phyloP scores from a whole-genome alignment of 2,113 vertebrate species.

The Ceyx melanurus region DNA sequence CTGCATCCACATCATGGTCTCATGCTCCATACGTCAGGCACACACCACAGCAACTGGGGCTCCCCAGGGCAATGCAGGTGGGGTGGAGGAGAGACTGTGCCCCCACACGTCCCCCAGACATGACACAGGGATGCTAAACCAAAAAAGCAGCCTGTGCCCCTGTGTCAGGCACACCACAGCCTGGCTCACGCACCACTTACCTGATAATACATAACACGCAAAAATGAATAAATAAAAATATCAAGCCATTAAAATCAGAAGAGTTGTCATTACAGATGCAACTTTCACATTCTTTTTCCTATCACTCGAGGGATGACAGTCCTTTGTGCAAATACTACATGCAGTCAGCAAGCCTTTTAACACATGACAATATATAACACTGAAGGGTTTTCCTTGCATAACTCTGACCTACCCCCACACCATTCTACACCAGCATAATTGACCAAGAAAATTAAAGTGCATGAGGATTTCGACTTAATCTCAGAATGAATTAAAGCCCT shows the following conservation, averaged over 20 bases:
- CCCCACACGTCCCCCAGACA: fast-evolving
- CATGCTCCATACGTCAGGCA: fast-evolving
- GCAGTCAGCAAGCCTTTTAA: neutral
- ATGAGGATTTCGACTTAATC: neutral
- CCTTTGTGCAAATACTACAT: neutral
- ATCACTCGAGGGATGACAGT: neutral
- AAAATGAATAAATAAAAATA: neutral
- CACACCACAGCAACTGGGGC: neutral
- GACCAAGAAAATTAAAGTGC: neutral
- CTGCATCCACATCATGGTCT: fast-evolving
- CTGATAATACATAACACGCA: neutral
- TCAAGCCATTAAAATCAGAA: neutral
- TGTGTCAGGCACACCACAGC: fast-evolving
- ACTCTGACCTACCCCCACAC: neutral
- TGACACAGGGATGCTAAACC: neutral
- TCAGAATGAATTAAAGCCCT: neutral
- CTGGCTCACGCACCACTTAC: neutral
- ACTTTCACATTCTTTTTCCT: neutral
- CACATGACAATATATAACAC: neutral
- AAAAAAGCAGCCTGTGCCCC: neutral
- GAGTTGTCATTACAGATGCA: neutral
- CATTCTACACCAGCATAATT: neutral
- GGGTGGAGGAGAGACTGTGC: fast-evolving
- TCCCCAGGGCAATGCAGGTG: neutral
- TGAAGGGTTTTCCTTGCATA: neutral